These are phyloP conservation scores for Drosophila stalkeri DNA, from an alignment of 2,888 invertebrate genomes.

Conservation along the genomic window DNA sequence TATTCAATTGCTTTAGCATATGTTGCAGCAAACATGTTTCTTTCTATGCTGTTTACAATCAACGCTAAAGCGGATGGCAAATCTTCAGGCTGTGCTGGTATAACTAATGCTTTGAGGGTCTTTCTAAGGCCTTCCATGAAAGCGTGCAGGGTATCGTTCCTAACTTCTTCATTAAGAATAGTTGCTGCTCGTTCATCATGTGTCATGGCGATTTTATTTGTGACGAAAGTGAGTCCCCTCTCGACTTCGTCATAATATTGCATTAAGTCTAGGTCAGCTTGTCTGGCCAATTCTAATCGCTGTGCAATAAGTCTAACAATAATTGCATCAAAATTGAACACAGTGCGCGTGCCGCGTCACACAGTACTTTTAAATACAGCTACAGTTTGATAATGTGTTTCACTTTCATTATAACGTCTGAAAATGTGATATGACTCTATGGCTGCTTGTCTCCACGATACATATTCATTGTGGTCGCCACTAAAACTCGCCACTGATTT, in stretches of 20 bases:
- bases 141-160: background rate
- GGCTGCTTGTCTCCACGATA: background rate
- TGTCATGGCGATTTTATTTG: background rate
- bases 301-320: background rate
- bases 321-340: no score
- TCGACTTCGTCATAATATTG: background rate
- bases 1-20: no score
- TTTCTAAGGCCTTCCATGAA: background rate
- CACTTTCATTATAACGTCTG: background rate
- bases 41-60: background rate
- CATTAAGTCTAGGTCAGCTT: background rate
- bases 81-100: background rate
- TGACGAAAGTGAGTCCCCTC: background rate
- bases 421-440: background rate
- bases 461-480: background rate
- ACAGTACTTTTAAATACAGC: no score
- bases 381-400: no score
- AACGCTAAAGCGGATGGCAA: background rate
- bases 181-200: background rate
- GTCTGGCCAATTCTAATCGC: background rate
- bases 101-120: background rate
- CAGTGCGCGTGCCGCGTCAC: no score
- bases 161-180: background rate
- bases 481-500: no score
- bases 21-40: no score